Evolutionary conservation across 2,888 invertebrate genomes (phyloP).

Genomic region (Tetragonisca angustula): DNA sequence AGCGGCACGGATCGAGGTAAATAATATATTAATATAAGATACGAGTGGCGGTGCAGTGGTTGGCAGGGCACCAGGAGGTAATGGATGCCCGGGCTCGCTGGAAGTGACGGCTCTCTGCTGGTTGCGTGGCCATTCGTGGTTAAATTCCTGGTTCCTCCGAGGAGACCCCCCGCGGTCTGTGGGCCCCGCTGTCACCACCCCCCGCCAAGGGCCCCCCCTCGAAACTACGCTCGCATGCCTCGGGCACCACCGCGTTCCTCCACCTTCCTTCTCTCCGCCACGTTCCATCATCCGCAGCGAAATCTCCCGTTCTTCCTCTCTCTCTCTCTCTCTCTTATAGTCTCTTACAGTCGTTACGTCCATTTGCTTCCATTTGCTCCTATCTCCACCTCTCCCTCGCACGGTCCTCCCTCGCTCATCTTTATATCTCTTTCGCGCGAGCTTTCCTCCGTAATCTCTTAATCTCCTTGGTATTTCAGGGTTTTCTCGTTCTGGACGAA

Average conservation of each 20-base stretch:
- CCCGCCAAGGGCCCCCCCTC: slow-evolving; percentile 83
- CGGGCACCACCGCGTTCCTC: slow-evolving; percentile 62
- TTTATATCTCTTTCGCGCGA: slow-evolving; percentile 55
- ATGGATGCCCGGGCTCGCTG: slow-evolving; percentile 83
- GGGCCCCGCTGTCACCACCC: slow-evolving; percentile 82
- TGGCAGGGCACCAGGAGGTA: slow-evolving; percentile 84
- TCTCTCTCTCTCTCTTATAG: slow-evolving; percentile 13
- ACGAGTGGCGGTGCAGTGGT: slow-evolving; percentile 81
- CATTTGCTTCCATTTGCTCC: slow-evolving; percentile 47
- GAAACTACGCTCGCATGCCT: slow-evolving; percentile 69
- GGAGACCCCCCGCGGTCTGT: slow-evolving; percentile 86
- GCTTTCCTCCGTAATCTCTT: slow-evolving; percentile 66
- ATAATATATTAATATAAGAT: slow-evolving; percentile 84
- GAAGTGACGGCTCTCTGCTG: slow-evolving; percentile 83
- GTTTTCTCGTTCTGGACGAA: slow-evolving; percentile 18
- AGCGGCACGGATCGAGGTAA: slow-evolving; percentile 77
- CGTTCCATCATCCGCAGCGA: not conserved
- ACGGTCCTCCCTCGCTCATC: not conserved
- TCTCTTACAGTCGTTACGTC: slow-evolving; percentile 19
- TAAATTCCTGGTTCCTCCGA: slow-evolving; percentile 86
- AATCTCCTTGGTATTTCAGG: slow-evolving; percentile 53
- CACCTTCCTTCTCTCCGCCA: slow-evolving; percentile 26
- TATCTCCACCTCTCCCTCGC: not conserved
- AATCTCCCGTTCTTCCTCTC: slow-evolving; percentile 6
- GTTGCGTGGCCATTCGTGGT: slow-evolving; percentile 83